Conservation (phyloP, 2,888 invertebrate genomes). For the Alsophila aescularia region DNA sequence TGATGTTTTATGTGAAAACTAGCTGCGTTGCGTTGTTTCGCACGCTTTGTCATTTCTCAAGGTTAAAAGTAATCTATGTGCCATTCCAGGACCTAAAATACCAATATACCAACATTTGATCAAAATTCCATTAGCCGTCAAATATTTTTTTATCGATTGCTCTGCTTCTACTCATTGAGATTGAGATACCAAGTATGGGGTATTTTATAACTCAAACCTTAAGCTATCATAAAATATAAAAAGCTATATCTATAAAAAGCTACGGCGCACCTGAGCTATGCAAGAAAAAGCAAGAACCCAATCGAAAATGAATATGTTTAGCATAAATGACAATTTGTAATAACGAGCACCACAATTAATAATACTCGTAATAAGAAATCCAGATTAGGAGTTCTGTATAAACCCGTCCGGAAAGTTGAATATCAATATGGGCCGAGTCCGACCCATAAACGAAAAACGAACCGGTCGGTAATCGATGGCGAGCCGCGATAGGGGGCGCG, state of each 20-base stretch:
- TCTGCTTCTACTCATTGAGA: too few relatives aligned
- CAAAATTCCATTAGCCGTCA: too few relatives aligned
- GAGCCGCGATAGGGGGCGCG: constrained; percentile 78
- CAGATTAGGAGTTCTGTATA: constrained; percentile 53
- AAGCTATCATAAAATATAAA: too few relatives aligned
- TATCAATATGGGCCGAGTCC: constrained; percentile 59
- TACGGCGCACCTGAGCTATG: constrained; percentile 16
- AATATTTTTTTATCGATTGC: too few relatives aligned
- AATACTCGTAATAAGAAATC: constrained; percentile 38
- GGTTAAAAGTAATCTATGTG: too few relatives aligned
- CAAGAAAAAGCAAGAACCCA: constrained; percentile 18
- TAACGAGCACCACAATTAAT: constrained; percentile 37
- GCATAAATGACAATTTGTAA: constrained; percentile 38
- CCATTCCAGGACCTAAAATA: too few relatives aligned
- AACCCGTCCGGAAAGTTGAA: constrained; percentile 45
- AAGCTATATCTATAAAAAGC: too few relatives aligned
- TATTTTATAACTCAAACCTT: too few relatives aligned
- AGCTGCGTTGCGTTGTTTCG: too few relatives aligned
- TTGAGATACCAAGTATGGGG: too few relatives aligned
- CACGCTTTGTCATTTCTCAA: too few relatives aligned
- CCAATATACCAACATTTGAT: too few relatives aligned
- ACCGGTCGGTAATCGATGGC: constrained; percentile 82
- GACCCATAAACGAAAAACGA: constrained; percentile 75
- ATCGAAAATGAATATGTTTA: constrained; percentile 20
- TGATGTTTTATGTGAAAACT: constrained; percentile 51